Base-by-base conservation (phyloP, 2,797 vertebrate genomes). In the Furcifer pardalis region DNA sequence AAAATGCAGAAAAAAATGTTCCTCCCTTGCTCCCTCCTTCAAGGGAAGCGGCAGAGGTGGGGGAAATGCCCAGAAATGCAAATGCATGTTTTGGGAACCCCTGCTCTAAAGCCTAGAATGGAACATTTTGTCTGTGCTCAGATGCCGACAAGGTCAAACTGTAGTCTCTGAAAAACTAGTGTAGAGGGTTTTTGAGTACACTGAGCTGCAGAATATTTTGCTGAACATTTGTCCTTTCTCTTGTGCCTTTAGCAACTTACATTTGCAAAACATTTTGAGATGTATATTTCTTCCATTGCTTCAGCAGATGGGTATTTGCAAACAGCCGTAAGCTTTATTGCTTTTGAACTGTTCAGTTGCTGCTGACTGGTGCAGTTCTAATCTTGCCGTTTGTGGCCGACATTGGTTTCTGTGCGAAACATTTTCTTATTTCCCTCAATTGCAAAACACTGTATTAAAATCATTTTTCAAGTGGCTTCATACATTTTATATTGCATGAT, bases 271-370 rank as follows among this genome's bases (percentile, higher is more conserved):
- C 25, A 71, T 81, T 71, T 81, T 56, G 49, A 59, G 46, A 40
- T 30, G 32, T 71, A 21, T 56, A n/a, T 71, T 7, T 71, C 65
- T 66, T 23, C 60, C 2, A 6, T 4, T 32, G 52, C 49, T 72
- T 72, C 52, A 72, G 40, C 7, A 21, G 66, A 40, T 23, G 49
- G 25, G 71, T 81, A 42, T 81, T 56, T 80, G 8, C 52, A 72
- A 81, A 62, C 30, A 82, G 10, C 62, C 69, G 25, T 82, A 56
- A 69, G n/a, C 32, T 77, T 66, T 79, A 52, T 79, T 68, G 62
- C 42, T 49, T 81, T 40, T 2, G 30, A 73, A 13, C n/a, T n/a
- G 72, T 60, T 40, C 30, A 13, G 8, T 35, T 49, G 21, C 35
- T 79, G n/a, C 52, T 79, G 44, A 32, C 65, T 66, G 66, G 42